Conservation (phyloP, 1,140 invertebrate genomes). For the Aphelenchoides fujianensis region DNA sequence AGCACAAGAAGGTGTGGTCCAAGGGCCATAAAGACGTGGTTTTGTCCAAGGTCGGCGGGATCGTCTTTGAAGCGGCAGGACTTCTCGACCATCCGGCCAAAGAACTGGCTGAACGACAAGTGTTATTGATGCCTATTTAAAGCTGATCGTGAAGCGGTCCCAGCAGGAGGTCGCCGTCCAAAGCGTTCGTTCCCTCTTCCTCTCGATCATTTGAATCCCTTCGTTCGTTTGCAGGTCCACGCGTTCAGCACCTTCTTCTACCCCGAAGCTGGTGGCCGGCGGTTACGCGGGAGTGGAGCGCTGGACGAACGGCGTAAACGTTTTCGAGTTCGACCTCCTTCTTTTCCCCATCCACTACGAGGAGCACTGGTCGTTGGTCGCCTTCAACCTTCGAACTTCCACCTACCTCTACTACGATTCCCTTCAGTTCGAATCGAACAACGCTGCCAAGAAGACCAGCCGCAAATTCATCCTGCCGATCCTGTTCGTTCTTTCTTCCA, state of each 20-base stretch:
- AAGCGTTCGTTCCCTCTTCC: no score
- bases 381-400: neutral
- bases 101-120: conserved; percentile 11
- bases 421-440: neutral
- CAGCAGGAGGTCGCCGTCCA: neutral
- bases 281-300: neutral
- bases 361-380: conserved; percentile 4
- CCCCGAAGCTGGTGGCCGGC: neutral
- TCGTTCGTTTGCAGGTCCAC: conserved; percentile 15
- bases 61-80: neutral
- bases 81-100: neutral
- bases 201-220: no score
- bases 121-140: conserved; percentile 11
- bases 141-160: neutral
- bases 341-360: conserved; percentile 2
- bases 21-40: neutral
- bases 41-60: neutral
- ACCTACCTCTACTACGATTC: conserved; percentile 7
- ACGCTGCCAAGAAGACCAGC: neutral
- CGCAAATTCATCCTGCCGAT: neutral
- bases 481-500: neutral
- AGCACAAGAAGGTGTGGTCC: neutral
- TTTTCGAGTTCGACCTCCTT: conserved; percentile 9
- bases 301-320: conserved; percentile 2
- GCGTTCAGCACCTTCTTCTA: conserved; percentile 15